Evolutionary conservation across 2,797 vertebrate genomes (phyloP).

Genomic region (Karalla daura): DNA sequence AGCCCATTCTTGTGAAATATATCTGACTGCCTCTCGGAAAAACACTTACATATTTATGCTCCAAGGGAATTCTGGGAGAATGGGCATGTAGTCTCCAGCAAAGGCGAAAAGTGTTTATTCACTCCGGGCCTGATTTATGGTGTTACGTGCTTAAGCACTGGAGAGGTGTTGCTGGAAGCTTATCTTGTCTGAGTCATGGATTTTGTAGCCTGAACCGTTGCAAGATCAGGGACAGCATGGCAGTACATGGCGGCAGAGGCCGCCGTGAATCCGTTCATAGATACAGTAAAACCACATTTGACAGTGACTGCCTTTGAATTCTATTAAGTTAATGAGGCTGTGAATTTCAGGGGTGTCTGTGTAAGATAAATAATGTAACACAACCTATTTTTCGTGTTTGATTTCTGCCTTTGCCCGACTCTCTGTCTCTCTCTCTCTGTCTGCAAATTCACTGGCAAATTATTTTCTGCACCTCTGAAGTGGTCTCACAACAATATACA

Average conservation of each 20-base stretch:
- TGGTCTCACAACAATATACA: not conserved
- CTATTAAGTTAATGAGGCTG: conserved; percentile 45
- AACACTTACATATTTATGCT: conserved; percentile 22
- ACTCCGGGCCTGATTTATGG: conserved; percentile 25
- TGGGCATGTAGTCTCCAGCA: not conserved
- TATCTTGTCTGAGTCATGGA: conserved; percentile 17
- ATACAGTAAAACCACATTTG: conserved; percentile 21
- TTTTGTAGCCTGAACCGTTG: conserved; percentile 11
- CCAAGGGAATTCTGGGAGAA: conserved; percentile 24
- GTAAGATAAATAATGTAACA: conserved; percentile 59
- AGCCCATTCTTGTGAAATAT: conserved; percentile 28
- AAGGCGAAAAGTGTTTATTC: not conserved
- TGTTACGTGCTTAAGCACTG: not conserved
- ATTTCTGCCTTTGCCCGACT: conserved; percentile 28
- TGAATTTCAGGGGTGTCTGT: conserved; percentile 31
- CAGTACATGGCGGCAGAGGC: not conserved
- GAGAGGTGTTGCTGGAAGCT: conserved; percentile 1
- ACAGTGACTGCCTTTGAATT: conserved; percentile 20
- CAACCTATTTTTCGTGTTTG: conserved; percentile 34
- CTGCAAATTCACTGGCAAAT: too few species aligned
- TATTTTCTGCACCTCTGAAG: conserved; percentile 34
- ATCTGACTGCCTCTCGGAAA: conserved; percentile 8
- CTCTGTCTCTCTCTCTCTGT: not conserved
- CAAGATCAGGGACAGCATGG: not conserved
- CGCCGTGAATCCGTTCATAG: conserved; percentile 41